phyloP scores from a whole-genome alignment of 2,113 vertebrate species.

The Engystomops pustulosus region DNA sequence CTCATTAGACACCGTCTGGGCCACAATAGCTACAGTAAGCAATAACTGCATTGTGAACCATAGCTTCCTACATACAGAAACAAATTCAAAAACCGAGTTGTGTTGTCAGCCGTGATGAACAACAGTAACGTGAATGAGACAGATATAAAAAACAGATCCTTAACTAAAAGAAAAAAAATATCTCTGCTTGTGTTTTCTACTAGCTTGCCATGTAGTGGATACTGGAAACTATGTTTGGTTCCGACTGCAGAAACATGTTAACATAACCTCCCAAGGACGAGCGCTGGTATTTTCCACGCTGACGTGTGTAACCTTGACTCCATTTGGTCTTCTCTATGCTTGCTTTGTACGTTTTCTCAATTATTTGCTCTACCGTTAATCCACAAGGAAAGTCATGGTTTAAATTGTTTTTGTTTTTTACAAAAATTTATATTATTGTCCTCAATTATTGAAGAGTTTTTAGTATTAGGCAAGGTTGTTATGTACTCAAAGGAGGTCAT shows the following conservation, averaged over 20 bases:
- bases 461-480: too few relatives aligned
- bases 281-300: constrained; percentile 32
- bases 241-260: not conserved
- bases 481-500: too few relatives aligned
- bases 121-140: constrained; percentile 30
- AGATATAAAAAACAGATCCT: constrained; percentile 43
- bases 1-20: not conserved
- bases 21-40: constrained; percentile 24
- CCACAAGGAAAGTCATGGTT: not conserved
- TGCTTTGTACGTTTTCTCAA: not conserved
- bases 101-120: constrained; percentile 39
- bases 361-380: constrained; percentile 11
- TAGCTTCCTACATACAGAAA: constrained; percentile 26
- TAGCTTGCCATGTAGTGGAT: constrained; percentile 1
- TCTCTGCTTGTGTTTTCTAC: not conserved
- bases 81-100: not conserved
- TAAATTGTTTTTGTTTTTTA: not conserved
- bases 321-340: constrained; percentile 3
- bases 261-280: constrained; percentile 32
- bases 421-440: not conserved
- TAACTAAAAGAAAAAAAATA: not conserved
- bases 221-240: constrained; percentile 28
- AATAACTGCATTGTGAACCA: not conserved
- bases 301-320: constrained; percentile 37
- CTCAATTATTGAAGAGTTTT: not conserved